A percentile compares a stretch with the other conserved stretches of the same genome.
Conservation (phyloP, 2,888 invertebrate species). For the Synergus umbraculus region DNA sequence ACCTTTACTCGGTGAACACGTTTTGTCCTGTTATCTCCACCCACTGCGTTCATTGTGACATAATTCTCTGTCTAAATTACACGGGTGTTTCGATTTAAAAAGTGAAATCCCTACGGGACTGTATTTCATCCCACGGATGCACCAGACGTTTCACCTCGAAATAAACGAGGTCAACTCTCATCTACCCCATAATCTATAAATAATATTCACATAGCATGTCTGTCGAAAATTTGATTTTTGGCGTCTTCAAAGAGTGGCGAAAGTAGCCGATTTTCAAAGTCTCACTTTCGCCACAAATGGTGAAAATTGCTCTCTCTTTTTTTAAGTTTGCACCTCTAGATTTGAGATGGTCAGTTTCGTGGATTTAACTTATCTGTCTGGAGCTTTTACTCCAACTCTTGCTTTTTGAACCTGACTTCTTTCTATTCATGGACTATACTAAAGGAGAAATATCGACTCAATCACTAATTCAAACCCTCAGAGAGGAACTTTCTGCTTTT, state of each 20-base stretch:
- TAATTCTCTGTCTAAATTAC: constrained; percentile 15
- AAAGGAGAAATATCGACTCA: constrained; percentile 28
- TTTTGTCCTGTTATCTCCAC: constrained; percentile 23
- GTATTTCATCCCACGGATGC: constrained; percentile 22
- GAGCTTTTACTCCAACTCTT: not conserved
- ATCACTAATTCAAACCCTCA: constrained; percentile 30
- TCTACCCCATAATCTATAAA: not conserved
- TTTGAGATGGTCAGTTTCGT: constrained; percentile 3
- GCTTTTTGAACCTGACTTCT: constrained; percentile 3
- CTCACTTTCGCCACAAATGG: too few species aligned
- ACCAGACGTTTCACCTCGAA: not conserved
- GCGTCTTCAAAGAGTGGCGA: too few species aligned
- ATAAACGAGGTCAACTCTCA: not conserved
- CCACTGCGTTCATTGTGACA: constrained; percentile 9
- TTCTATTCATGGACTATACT: constrained; percentile 40
- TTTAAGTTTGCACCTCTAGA: not conserved
- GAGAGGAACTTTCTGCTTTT: constrained; percentile 31
- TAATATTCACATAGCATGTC: not conserved
- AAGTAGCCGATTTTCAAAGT: too few species aligned
- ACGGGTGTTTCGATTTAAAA: constrained; percentile 18
- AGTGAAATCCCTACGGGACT: constrained; percentile 15
- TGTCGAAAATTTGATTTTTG: too few species aligned
- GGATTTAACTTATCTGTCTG: constrained; percentile 3
- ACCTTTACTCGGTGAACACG: constrained; percentile 3
- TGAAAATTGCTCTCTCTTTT: not conserved